These are phyloP conservation scores for Drosophila demipolita DNA, from an alignment of 2,888 invertebrate species.

Conservation along the genomic window DNA sequence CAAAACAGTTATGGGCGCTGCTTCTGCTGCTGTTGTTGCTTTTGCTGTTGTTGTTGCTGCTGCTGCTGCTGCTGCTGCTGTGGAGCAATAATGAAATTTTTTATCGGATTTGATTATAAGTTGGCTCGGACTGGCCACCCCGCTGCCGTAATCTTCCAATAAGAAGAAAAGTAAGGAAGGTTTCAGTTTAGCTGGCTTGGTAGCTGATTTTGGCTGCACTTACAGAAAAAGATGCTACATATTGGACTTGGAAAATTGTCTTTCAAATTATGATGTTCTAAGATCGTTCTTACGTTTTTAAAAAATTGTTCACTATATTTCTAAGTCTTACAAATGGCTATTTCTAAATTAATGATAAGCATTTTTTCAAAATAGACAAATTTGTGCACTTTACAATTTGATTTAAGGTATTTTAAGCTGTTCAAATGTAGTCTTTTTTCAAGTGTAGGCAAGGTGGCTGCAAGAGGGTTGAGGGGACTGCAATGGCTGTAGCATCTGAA, in stretches of 20 bases:
- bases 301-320: background rate
- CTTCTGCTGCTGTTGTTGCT: conserved; percentile 36
- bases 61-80: conserved; percentile 48
- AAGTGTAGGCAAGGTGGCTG: conserved; percentile 7
- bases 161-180: conserved; percentile 77
- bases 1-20: conserved; percentile 73
- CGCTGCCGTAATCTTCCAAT: conserved; percentile 77
- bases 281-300: too few relatives aligned
- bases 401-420: background rate
- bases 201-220: conserved; percentile 43
- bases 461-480: conserved; percentile 13
- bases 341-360: background rate
- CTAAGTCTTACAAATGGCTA: background rate
- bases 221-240: background rate
- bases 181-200: conserved; percentile 35
- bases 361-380: background rate
- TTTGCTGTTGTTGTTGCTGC: conserved; percentile 32
- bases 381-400: background rate
- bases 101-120: conserved; percentile 80
- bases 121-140: conserved; percentile 69
- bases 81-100: conserved; percentile 80
- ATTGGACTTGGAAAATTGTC: too few relatives aligned
- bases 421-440: background rate
- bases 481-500: conserved; percentile 50
- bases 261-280: background rate